Evolutionary conservation across 2,113 vertebrate species (phyloP).

Genomic region (Dromas ardeola): DNA sequence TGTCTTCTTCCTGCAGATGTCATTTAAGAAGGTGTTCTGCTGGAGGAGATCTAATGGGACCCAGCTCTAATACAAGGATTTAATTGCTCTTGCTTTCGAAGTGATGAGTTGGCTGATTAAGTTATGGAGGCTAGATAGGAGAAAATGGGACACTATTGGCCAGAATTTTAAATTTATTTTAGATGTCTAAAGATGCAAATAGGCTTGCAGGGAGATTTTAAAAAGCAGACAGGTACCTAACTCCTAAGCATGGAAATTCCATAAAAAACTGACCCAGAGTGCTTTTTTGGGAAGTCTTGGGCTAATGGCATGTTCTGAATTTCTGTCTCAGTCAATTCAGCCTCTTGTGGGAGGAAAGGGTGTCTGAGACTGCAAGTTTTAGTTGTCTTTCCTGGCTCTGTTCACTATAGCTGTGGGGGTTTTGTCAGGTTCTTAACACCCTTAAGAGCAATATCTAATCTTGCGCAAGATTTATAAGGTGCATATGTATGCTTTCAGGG

Average conservation of each 20-base stretch:
- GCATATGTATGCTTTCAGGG: not conserved
- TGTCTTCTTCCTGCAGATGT: conserved; percentile 28
- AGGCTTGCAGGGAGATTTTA: not conserved
- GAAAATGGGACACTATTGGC: not conserved
- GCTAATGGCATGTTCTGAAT: not conserved
- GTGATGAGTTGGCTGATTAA: conserved; percentile 50
- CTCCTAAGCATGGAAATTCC: not conserved
- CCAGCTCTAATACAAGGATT: conserved; percentile 1
- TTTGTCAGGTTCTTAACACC: not conserved
- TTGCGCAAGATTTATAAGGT: not conserved
- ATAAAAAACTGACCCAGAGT: not conserved
- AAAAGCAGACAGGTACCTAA: not conserved
- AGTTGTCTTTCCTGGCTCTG: not conserved
- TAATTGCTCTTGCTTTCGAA: conserved; percentile 59
- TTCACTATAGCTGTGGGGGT: not conserved
- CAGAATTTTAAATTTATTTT: not conserved
- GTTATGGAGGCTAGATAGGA: not conserved
- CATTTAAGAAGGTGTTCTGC: conserved; percentile 27
- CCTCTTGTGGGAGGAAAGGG: not conserved
- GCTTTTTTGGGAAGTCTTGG: not conserved
- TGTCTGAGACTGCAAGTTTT: not conserved
- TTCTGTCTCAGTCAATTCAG: not conserved
- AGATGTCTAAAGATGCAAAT: not conserved
- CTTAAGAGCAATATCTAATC: conserved; percentile 16
- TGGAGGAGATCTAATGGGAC: conserved; percentile 35